These are phyloP conservation scores for Pomacea canaliculata DNA, from an alignment of 2,888 invertebrate genomes.

Conservation along the genomic window DNA sequence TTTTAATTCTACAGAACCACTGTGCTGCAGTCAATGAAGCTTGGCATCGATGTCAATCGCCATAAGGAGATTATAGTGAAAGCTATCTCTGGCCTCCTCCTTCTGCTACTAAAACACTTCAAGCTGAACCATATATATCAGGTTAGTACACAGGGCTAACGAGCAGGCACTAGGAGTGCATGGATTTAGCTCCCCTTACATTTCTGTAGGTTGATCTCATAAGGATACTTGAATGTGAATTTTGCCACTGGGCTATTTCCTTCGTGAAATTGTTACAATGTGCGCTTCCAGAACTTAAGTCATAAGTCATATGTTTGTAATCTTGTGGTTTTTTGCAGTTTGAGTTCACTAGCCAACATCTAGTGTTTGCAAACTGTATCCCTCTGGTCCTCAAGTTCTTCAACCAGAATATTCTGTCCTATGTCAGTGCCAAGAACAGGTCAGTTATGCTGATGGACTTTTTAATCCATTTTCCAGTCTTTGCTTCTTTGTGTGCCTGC, in stretches of 20 bases:
- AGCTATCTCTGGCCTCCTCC: constrained; percentile 78
- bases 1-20: constrained; percentile 78
- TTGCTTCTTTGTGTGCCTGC: background rate
- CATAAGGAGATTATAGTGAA: constrained; percentile 99
- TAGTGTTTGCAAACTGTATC: constrained; percentile 99
- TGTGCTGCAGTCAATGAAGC: constrained; percentile 91
- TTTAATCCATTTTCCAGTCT: background rate
- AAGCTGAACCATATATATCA: constrained; percentile 98
- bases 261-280: too few species aligned
- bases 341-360: constrained; percentile 98
- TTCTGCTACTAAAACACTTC: constrained; percentile 95
- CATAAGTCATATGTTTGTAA: too few species aligned
- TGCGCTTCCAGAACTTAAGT: too few species aligned
- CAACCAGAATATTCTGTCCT: constrained; percentile 96
- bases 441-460: constrained; percentile 34
- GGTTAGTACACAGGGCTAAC: constrained; percentile 42
- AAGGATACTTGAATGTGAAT: background rate
- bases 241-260: background rate
- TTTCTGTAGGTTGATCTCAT: background rate
- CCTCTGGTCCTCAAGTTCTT: constrained; percentile 98
- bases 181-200: too few species aligned
- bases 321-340: constrained; percentile 73
- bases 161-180: too few species aligned
- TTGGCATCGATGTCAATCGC: constrained; percentile 96
- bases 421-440: constrained; percentile 91